Evolutionary conservation across 2,113 vertebrate species (phyloP).

Genomic region (Larimichthys polyactis): DNA sequence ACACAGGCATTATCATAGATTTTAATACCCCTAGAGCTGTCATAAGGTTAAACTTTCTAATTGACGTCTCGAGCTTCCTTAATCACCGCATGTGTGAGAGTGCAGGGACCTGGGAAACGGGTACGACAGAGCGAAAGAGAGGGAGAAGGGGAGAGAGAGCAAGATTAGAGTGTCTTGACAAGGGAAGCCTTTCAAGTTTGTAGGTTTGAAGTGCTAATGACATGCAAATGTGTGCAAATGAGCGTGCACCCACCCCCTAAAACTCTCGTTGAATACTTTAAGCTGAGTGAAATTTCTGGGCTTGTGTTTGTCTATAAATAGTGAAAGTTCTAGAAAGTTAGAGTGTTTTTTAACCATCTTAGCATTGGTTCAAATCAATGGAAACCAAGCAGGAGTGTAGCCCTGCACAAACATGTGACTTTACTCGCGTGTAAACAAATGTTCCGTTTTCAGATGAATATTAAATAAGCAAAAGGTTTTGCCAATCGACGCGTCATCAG

Average conservation of each 20-base stretch:
- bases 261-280: conserved; percentile 60
- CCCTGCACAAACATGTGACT: background rate
- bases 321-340: conserved; percentile 68
- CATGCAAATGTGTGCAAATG: conserved; percentile 83
- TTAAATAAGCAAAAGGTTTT: background rate
- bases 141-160: conserved; percentile 47
- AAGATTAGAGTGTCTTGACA: conserved; percentile 78
- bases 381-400: background rate
- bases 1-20: conserved; percentile 3
- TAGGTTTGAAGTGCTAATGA: conserved; percentile 83
- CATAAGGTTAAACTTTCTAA: conserved; percentile 70
- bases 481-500: background rate
- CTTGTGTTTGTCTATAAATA: conserved; percentile 76
- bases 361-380: conserved; percentile 3
- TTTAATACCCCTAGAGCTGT: conserved; percentile 24
- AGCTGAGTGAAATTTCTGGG: conserved; percentile 56
- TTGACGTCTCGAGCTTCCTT: conserved; percentile 66
- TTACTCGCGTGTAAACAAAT: conserved; percentile 4
- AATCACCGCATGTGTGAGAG: conserved; percentile 65
- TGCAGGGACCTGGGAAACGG: conserved; percentile 55
- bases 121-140: conserved; percentile 18
- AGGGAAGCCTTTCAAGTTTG: conserved; percentile 80
- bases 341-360: conserved; percentile 45
- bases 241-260: conserved; percentile 65
- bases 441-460: conserved; percentile 1